phyloP scores from a whole-genome alignment of 2,113 vertebrate species.

The Lophochroa leadbeateri region DNA sequence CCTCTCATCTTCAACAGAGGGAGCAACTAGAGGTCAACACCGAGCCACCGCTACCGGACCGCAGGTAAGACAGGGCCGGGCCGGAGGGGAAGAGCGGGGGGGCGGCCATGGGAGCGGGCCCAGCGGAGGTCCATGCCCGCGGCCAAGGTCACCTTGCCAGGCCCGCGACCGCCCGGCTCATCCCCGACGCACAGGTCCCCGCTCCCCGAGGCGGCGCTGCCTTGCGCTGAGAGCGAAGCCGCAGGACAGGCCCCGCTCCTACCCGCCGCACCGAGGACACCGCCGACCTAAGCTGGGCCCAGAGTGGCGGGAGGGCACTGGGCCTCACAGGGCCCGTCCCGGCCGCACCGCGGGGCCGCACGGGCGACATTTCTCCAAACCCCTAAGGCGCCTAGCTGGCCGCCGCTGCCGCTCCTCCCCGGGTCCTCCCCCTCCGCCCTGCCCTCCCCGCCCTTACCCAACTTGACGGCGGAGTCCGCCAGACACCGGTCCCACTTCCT shows the following conservation, averaged over 20 bases:
- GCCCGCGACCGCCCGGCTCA: background rate
- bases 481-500: constrained; percentile 93
- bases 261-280: background rate
- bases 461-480: constrained; percentile 87
- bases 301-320: background rate
- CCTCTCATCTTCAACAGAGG: background rate
- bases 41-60: background rate
- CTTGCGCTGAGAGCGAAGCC: background rate
- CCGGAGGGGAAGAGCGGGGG: background rate
- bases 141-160: constrained; percentile 62
- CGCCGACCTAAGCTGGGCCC: background rate
- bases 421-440: background rate
- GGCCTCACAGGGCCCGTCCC: background rate
- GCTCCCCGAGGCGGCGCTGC: background rate
- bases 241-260: background rate
- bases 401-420: background rate
- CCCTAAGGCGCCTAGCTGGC: background rate
- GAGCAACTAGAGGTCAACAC: background rate
- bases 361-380: background rate
- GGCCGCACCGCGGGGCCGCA: too few species aligned
- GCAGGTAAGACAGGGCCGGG: background rate
- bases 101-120: background rate
- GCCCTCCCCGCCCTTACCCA: constrained; percentile 78
- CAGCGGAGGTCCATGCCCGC: background rate
- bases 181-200: background rate